Percentiles rank a stretch among this genome's conserved stretches.
These are phyloP conservation scores for Anarsia innoxiella DNA, from an alignment of 2,888 invertebrate genomes.

Conservation along the genomic window DNA sequence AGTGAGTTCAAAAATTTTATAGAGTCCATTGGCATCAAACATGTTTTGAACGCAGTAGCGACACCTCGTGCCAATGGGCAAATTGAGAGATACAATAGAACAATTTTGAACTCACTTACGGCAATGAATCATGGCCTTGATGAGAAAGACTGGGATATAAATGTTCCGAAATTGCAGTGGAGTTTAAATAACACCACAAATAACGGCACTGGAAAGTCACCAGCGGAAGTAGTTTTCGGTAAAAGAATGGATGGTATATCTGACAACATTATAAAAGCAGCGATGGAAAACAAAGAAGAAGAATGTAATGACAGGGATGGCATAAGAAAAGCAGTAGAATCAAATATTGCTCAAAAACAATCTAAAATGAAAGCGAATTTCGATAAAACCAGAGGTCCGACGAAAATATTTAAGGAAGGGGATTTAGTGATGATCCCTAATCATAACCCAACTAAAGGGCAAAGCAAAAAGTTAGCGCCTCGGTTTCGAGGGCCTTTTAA, in stretches of 20 bases:
- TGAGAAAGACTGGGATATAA: not conserved
- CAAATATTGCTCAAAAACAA: too few relatives aligned
- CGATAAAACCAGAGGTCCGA: too few relatives aligned
- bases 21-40: conserved; percentile 4
- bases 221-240: conserved; percentile 7
- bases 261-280: too few relatives aligned
- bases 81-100: conserved; percentile 12
- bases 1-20: conserved; percentile 1
- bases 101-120: conserved; percentile 9
- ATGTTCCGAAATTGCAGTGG: not conserved
- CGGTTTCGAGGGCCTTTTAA: too few relatives aligned
- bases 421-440: too few relatives aligned
- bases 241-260: not conserved
- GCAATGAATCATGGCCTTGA: not conserved
- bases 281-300: not conserved
- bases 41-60: conserved; percentile 19
- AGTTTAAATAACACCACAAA: conserved; percentile 2
- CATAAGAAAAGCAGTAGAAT: too few relatives aligned
- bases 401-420: too few relatives aligned
- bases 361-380: too few relatives aligned
- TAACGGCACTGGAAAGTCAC: conserved; percentile 10
- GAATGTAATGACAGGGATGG: too few relatives aligned
- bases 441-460: too few relatives aligned
- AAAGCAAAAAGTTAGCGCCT: too few relatives aligned
- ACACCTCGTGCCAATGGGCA: conserved; percentile 15